Base-by-base conservation (phyloP, 30 jellyfish, hydroid and myxozoan species). In the Hydra vulgaris region DNA sequence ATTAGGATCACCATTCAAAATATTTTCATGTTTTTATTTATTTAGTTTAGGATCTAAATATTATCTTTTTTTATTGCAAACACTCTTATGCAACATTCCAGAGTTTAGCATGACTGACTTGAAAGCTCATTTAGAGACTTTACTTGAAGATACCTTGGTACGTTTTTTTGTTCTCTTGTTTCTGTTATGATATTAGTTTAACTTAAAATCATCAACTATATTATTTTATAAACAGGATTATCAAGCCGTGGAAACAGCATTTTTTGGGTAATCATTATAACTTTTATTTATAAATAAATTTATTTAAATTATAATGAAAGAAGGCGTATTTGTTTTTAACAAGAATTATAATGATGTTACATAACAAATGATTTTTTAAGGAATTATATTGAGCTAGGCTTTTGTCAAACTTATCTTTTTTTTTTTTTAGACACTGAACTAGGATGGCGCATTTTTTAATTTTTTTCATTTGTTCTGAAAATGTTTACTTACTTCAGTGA, bases 201-300 rank as follows among this genome's bases (percentile, higher is more conserved):
- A 7, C 27, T 70, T 70, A 70, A 8, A 22, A 70, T 70, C 12
- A 8, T 25, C 25, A 70, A 70, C 76, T 7, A 25, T 12, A 3
- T 40, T 40, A 40, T 40, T 40, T 15, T 15, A 12, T 79, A 78
- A 67, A 21, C 24, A 89, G 97, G 79, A 54, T 12, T 89, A 74
- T 73, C 95, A 84, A 23, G 87, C 91, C 1, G 86, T 89, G 26
- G 97, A 89, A 79, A 80, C 89, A 0, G 97, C 85, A 12, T 89
- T 89, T 75, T 76, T 87, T 74, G 97, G 97, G 97, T 89, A 77
- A 66, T 95, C 55, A 0, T 54, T 20, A 17, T 61, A 0, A 21
- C 24, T 26, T 22, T 18, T 22, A 15, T 0, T 54, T 74, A 21
- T 76, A 1, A 18, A 20, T 52, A 18, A 7, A 7, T 19, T 18